Base-by-base conservation (phyloP, 2,888 invertebrate genomes). In the Macropis europaea region DNA sequence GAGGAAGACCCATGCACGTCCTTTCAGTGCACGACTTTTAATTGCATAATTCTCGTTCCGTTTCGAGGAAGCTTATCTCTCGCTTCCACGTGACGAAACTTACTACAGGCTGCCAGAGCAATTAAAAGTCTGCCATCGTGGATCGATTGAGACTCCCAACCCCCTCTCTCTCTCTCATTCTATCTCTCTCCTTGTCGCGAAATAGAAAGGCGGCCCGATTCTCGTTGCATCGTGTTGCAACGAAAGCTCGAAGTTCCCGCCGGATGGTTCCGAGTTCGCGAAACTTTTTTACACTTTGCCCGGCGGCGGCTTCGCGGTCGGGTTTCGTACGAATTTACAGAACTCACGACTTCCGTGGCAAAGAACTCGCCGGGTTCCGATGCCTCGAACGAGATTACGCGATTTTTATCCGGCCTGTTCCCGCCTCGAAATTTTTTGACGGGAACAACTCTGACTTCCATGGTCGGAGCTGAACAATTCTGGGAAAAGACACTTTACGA, bases 61-160 rank as follows among this genome's bases (percentile, higher is more conserved):
- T 77, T 64, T 48, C 63, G 73, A 59, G 62, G 32, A 36, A 42
- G 74, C 80, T 80, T 80, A 80, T 80, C 80, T 76, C 61, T 69
- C 62, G 72, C 34, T 79, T 76, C 73, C 81, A 81, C 73, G 81
- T 79, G 81, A 67, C 74, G 62, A 19, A 57, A 62, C 78, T 72
- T 76, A 57, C 60, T 22, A 48, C 19, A 13, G 28, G 53, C 72
- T 72, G 43, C 28, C 30, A 68, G 78, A 48, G 86, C 84, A 87
- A 87, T 87, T 87, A 87, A 87, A 87, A 87, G 87, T 87, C 84
- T 67, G 81, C 81, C 78, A 78, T 82, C 80, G 81, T 75, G 70
- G 69, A 74, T 76, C 74, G n/a, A n/a, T n/a, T n/a, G n/a, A n/a
- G n/a, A n/a, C n/a, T n/a, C n/a, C n/a, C n/a, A 74, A 71, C 38